These are phyloP conservation scores for Zhuqinia jingwanae DNA, from an alignment of 2,888 invertebrate genomes.

Conservation along the genomic window DNA sequence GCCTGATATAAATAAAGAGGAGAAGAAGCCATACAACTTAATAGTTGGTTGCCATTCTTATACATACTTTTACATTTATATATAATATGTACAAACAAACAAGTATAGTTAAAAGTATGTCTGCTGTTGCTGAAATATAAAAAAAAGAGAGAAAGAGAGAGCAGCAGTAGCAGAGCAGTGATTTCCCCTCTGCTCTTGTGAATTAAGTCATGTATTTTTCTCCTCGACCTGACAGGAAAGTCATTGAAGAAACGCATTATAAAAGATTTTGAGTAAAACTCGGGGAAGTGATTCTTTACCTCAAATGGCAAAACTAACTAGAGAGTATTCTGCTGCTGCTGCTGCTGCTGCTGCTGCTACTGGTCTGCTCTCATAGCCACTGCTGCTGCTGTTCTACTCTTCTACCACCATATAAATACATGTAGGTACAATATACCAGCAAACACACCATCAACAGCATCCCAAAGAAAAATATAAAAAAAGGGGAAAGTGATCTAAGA, in stretches of 20 bases:
- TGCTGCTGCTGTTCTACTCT: too few species aligned
- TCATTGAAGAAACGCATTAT: constrained; percentile 60
- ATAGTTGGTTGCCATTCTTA: neutral
- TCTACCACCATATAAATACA: too few species aligned
- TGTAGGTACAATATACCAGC: neutral
- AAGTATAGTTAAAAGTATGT: neutral
- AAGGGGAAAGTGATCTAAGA: constrained; percentile 52
- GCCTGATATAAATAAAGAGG: neutral
- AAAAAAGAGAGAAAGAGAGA: too few species aligned
- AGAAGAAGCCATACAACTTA: neutral
- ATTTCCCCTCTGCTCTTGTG: constrained; percentile 50
- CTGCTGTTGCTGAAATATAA: neutral
- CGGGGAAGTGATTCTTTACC: constrained; percentile 63
- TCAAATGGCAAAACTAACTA: constrained; percentile 43
- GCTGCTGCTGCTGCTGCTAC: too few species aligned
- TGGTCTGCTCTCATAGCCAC: too few species aligned
- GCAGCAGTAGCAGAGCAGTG: constrained; percentile 23
- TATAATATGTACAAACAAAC: neutral
- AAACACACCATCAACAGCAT: neutral
- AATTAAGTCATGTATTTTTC: constrained; percentile 57
- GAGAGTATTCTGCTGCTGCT: too few species aligned
- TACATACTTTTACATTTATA: neutral
- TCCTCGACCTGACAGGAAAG: constrained; percentile 50
- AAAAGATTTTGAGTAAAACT: constrained; percentile 64
- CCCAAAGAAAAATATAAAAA: neutral